A percentile compares a stretch with the other conserved stretches of the same genome.
These are phyloP conservation scores for Pseudomyrmex pallidus DNA, from an alignment of 1,140 invertebrate species.

Conservation along the genomic window DNA sequence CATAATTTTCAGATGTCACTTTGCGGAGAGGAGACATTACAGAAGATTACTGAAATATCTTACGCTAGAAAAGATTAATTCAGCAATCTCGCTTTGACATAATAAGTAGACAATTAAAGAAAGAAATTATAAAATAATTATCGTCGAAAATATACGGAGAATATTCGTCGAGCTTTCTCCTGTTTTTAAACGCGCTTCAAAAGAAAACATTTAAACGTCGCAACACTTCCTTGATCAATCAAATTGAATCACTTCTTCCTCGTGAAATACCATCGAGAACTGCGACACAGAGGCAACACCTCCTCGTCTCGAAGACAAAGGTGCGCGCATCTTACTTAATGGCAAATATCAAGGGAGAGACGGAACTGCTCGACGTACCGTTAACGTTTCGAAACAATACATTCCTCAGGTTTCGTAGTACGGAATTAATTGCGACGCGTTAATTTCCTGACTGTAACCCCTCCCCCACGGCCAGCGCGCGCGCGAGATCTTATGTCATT, in stretches of 20 bases:
- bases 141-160: background rate
- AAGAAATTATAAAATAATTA: slow-evolving; percentile 24
- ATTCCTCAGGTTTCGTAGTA: slow-evolving; percentile 27
- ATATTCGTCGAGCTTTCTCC: background rate
- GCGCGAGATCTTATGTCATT: slow-evolving; percentile 42
- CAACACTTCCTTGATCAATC: background rate
- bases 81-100: too few species aligned
- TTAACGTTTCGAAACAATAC: slow-evolving; percentile 51
- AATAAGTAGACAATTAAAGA: too few species aligned
- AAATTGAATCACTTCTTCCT: background rate
- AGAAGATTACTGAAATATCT: too few species aligned
- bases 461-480: background rate
- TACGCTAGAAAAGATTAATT: background rate
- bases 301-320: background rate
- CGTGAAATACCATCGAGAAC: too few species aligned
- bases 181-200: background rate
- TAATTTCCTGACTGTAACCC: slow-evolving; percentile 29
- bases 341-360: background rate
- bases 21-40: too few species aligned
- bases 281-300: background rate
- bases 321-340: background rate
- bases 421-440: slow-evolving; percentile 46
- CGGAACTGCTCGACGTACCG: slow-evolving; percentile 12
- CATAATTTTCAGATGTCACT: background rate
- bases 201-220: slow-evolving; percentile 2